Percentiles rank a stretch among this genome's conserved stretches.
Evolutionary conservation across 2,797 vertebrate species (phyloP).

Genomic region (Myotis pilosus): DNA sequence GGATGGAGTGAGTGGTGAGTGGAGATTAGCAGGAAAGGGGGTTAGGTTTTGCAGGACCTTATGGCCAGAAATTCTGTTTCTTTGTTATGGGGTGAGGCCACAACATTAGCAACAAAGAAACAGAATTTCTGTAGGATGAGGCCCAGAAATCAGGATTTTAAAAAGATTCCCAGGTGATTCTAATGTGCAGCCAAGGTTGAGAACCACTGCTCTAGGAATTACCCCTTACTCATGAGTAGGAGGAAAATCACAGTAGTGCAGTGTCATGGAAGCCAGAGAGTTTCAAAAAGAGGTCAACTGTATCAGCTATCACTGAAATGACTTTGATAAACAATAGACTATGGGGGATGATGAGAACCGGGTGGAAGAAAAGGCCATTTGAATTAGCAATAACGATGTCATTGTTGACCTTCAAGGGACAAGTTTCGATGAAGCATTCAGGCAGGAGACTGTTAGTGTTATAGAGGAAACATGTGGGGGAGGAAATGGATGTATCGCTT

Average conservation of each 20-base stretch:
- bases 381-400: constrained; percentile 64
- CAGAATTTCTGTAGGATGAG: no score
- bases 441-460: not conserved
- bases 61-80: no score
- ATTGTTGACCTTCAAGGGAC: constrained; percentile 69
- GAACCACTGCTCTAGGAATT: not conserved
- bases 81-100: no score
- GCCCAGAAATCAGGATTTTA: no score
- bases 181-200: no score
- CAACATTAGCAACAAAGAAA: no score
- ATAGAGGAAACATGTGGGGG: constrained; percentile 62
- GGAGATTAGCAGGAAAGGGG: not conserved
- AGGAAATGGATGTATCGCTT: constrained; percentile 66
- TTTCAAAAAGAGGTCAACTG: constrained; percentile 14
- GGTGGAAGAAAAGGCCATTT: constrained; percentile 40
- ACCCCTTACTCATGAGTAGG: not conserved
- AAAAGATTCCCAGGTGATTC: no score
- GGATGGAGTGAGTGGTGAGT: not conserved
- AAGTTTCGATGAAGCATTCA: constrained; percentile 37
- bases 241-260: not conserved
- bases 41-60: not conserved
- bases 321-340: constrained; percentile 44
- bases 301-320: not conserved
- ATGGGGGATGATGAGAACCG: not conserved
- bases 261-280: constrained; percentile 43